These are phyloP conservation scores for Neoniphon sammara DNA, from an alignment of 2,797 vertebrate genomes.

Conservation along the genomic window DNA sequence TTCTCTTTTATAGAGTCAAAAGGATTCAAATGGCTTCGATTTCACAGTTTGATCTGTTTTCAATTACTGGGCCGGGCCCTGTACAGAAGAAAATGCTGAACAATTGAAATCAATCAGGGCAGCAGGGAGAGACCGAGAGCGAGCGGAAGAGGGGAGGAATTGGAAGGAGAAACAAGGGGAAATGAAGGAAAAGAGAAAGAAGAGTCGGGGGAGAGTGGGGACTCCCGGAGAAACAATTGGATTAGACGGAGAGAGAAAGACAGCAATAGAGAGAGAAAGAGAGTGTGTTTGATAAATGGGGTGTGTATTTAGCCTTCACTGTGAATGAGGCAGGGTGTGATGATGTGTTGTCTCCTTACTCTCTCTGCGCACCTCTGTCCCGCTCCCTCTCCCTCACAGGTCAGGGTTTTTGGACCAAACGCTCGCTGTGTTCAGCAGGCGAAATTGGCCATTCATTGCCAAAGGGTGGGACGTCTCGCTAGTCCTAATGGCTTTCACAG, in stretches of 20 bases:
- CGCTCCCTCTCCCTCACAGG: constrained; percentile 33
- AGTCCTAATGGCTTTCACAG: constrained; percentile 77
- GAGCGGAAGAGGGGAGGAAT: constrained; percentile 22
- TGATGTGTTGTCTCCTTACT: constrained; percentile 53
- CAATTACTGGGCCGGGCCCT: constrained; percentile 71
- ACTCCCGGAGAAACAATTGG: constrained; percentile 65
- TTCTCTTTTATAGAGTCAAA: constrained; percentile 67
- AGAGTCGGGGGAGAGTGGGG: constrained; percentile 42
- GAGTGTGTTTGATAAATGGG: constrained; percentile 65
- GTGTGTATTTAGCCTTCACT: constrained; percentile 69
- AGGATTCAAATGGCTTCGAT: constrained; percentile 70
- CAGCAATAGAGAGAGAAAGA: constrained; percentile 26
- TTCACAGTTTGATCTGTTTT: constrained; percentile 82
- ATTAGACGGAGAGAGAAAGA: constrained; percentile 56
- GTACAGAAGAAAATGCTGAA: constrained; percentile 69
- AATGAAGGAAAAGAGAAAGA: constrained; percentile 56
- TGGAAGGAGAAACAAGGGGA: constrained; percentile 49
- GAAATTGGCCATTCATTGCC: constrained; percentile 52
- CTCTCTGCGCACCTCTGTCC: constrained; percentile 11
- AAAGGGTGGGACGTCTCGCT: constrained; percentile 69
- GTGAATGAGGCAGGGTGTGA: constrained; percentile 58
- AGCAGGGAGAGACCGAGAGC: constrained; percentile 37
- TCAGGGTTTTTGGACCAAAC: constrained; percentile 47
- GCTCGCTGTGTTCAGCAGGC: constrained; percentile 30
- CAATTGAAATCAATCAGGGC: constrained; percentile 70